phyloP scores from a whole-genome alignment of 2,797 vertebrate species.

The Pangasius macronema region DNA sequence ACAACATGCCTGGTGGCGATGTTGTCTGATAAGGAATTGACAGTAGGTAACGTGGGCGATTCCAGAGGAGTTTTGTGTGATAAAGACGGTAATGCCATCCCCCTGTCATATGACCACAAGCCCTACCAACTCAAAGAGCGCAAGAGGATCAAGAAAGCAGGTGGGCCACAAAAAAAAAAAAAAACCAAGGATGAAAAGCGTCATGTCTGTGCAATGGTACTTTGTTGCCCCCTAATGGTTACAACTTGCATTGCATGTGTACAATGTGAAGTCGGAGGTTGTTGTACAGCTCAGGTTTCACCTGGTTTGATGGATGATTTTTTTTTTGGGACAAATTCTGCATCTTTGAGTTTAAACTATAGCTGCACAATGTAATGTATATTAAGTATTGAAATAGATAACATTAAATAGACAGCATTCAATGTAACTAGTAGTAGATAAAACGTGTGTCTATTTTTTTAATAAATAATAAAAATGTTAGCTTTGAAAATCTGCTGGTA shows the following conservation, averaged over 20 bases:
- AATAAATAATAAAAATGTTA: no score
- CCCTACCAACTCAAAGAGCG: conserved; percentile 97
- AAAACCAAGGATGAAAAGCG: neutral
- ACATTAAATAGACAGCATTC: neutral
- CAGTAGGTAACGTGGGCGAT: conserved; percentile 95
- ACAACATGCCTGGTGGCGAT: conserved; percentile 93
- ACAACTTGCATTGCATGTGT: neutral
- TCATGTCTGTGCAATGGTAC: neutral
- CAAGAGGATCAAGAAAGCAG: conserved; percentile 96
- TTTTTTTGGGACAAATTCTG: neutral
- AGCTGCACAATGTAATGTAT: neutral
- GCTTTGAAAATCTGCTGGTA: neutral
- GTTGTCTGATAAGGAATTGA: conserved; percentile 91
- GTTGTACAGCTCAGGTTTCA: neutral
- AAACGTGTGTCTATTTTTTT: neutral
- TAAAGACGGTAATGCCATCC: conserved; percentile 93
- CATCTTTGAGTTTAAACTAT: neutral
- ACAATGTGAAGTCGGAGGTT: neutral
- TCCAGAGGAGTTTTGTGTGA: conserved; percentile 93
- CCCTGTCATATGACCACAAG: conserved; percentile 96
- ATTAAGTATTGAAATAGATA: neutral
- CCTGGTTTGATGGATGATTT: neutral
- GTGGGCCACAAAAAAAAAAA: conserved; percentile 66
- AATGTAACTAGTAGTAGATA: neutral
- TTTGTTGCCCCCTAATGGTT: conserved; percentile 38